phyloP scores from a whole-genome alignment of 2,888 invertebrate genomes.

The Leptodirus hochenwartii region DNA sequence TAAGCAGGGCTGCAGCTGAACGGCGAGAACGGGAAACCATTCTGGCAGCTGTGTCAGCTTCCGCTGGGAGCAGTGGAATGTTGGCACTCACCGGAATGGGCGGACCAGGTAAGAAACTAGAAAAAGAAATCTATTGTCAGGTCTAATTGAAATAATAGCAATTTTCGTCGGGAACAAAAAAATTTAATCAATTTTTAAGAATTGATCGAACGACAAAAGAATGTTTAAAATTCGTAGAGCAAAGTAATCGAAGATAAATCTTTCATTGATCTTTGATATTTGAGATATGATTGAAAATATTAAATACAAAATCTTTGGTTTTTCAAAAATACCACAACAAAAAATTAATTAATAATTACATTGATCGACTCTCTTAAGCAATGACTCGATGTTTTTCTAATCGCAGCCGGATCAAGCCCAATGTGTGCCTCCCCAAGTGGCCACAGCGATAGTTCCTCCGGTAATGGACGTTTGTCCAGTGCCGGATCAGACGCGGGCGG shows the following conservation, averaged over 20 bases:
- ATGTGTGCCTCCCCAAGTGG: slow-evolving; percentile 70
- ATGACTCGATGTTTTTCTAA: slow-evolving; percentile 3
- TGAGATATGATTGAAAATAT: too few relatives aligned
- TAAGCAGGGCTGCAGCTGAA: slow-evolving; percentile 80
- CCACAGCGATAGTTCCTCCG: slow-evolving; percentile 72
- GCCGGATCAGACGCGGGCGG: slow-evolving; percentile 60
- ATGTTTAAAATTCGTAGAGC: too few relatives aligned
- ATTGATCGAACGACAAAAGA: too few relatives aligned
- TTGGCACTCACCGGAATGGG: slow-evolving; percentile 31
- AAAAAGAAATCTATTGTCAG: too few relatives aligned
- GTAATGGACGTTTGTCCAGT: slow-evolving; percentile 61
- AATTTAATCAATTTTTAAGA: too few relatives aligned
- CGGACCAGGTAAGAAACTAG: slow-evolving; percentile 10
- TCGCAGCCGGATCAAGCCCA: slow-evolving; percentile 34
- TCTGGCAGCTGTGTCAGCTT: slow-evolving; percentile 36
- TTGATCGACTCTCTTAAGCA: background rate
- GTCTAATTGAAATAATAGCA: too few relatives aligned
- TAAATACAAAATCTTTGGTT: too few relatives aligned
- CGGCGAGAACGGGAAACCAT: slow-evolving; percentile 66
- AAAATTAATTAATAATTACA: too few relatives aligned
- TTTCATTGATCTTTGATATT: too few relatives aligned
- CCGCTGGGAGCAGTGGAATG: slow-evolving; percentile 42
- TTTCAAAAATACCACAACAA: too few relatives aligned
- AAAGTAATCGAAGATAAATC: too few relatives aligned
- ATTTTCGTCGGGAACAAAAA: too few relatives aligned